Evolutionary conservation across 2,113 vertebrate species (phyloP).

Genomic region (Orthonyx spaldingii): DNA sequence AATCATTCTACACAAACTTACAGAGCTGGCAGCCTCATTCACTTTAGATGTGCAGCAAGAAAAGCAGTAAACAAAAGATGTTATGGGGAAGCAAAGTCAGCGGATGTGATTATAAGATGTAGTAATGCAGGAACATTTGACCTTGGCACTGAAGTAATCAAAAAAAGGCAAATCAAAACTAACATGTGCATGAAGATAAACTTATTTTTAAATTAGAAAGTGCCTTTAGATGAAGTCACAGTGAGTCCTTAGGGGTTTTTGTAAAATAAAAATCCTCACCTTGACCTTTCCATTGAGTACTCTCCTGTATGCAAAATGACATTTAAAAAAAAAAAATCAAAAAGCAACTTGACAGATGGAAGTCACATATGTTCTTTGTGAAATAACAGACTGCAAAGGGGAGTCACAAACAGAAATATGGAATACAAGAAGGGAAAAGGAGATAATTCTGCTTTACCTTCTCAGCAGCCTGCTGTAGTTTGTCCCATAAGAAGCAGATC

Average conservation of each 20-base stretch:
- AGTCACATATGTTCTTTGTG: accelerated
- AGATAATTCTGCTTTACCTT: not conserved
- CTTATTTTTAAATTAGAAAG: not conserved
- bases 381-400: not conserved
- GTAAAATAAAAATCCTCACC: not conserved
- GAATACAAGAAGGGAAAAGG: not conserved
- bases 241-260: not conserved
- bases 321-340: not conserved
- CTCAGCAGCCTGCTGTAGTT: not conserved
- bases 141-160: not conserved
- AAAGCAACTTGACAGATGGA: not conserved
- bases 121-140: not conserved
- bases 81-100: not conserved
- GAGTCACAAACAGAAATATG: not conserved
- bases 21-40: not conserved
- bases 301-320: not conserved
- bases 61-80: not conserved
- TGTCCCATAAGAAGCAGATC: not conserved
- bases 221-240: not conserved
- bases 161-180: not conserved
- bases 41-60: not conserved
- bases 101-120: not conserved
- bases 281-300: not conserved
- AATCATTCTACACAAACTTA: not conserved
- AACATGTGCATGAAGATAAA: not conserved